Conservation (phyloP, 1,140 invertebrate genomes). For the Drosophila insularis region DNA sequence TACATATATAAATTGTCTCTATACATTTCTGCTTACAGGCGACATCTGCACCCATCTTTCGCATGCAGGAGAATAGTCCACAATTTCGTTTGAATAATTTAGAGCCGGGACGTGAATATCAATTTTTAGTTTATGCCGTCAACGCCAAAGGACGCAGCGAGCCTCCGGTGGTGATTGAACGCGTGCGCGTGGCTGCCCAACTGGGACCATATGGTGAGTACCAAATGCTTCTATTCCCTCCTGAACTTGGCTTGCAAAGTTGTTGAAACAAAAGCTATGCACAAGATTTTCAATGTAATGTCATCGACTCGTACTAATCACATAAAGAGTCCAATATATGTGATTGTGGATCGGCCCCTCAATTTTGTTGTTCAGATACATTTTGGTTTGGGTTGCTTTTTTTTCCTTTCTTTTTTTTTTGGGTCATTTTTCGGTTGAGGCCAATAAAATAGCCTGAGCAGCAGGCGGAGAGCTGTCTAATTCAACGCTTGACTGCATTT, state of each 20-base stretch:
- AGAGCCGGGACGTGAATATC: constrained; percentile 87
- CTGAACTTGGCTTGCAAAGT: background rate
- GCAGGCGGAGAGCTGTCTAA: constrained; percentile 58
- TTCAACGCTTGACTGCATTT: constrained; percentile 78
- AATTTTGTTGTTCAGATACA: constrained; percentile 9
- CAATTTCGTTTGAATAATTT: constrained; percentile 87
- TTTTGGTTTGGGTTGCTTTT: background rate
- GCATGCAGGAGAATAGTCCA: constrained; percentile 85
- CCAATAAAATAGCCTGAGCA: constrained; percentile 56
- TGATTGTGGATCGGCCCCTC: constrained; percentile 10
- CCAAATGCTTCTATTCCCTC: background rate
- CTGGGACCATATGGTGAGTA: constrained; percentile 82
- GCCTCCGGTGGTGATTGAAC: constrained; percentile 85
- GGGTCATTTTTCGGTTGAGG: constrained; percentile 54
- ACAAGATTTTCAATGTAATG: background rate
- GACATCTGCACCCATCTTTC: constrained; percentile 84
- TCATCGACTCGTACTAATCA: constrained; percentile 39
- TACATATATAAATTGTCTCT: constrained; percentile 35
- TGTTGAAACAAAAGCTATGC: constrained; percentile 8
- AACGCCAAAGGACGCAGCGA: constrained; percentile 88
- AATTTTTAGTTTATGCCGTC: constrained; percentile 87
- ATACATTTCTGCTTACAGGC: constrained; percentile 61
- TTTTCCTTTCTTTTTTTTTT: constrained; percentile 26
- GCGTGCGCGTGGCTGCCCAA: constrained; percentile 83
- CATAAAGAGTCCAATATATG: constrained; percentile 71